These are phyloP conservation scores for Callaeas wilsoni DNA, from an alignment of 2,113 vertebrate genomes.

Conservation along the genomic window DNA sequence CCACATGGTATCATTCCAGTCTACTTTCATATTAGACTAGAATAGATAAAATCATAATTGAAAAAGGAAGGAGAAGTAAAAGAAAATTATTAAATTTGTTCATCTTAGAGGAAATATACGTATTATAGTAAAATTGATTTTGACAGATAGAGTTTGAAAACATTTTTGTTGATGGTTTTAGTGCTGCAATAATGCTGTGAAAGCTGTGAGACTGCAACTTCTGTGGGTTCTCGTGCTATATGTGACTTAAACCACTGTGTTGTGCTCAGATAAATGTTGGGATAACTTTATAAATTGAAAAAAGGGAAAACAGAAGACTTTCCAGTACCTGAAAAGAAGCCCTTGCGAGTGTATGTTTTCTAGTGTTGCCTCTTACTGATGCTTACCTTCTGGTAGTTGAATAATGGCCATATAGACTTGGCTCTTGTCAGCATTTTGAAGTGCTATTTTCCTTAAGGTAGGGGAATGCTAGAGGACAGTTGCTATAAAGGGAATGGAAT, in stretches of 20 bases:
- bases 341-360: not conserved
- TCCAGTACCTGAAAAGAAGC: not conserved
- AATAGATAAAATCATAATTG: not conserved
- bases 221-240: rapidly evolving
- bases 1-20: not conserved
- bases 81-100: not conserved
- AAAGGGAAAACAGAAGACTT: not conserved
- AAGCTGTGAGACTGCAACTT: not conserved
- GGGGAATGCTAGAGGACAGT: not conserved
- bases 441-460: not conserved
- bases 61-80: not conserved
- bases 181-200: not conserved
- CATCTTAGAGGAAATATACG: not conserved
- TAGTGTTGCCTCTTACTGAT: not conserved
- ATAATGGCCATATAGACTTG: not conserved
- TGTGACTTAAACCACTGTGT: not conserved
- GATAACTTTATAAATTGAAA: constrained; percentile 4
- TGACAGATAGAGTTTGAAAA: not conserved
- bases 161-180: not conserved
- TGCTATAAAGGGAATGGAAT: not conserved
- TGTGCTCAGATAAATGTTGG: not conserved
- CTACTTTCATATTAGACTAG: not conserved
- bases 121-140: not conserved
- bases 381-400: constrained; percentile 2
- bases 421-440: constrained; percentile 5